A percentile compares a stretch with the other conserved stretches of the same genome.
Evolutionary conservation across 2,113 vertebrate species (phyloP).

Genomic region (Danionella cerebrum): DNA sequence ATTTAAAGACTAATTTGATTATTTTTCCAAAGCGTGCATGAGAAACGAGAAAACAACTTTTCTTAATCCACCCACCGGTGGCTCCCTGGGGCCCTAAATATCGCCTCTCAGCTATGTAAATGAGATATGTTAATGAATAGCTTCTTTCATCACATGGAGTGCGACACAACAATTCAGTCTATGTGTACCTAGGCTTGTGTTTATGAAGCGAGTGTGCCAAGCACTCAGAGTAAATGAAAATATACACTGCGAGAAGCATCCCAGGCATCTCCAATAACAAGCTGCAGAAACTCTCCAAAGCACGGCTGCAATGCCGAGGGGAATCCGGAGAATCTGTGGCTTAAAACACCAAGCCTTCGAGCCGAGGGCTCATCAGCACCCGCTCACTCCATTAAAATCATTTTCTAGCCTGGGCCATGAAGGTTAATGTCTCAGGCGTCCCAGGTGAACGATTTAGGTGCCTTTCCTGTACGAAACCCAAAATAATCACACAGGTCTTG

Average conservation of each 20-base stretch:
- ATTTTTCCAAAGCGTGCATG: no score
- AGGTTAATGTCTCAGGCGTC: constrained; percentile 33
- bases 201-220: constrained; percentile 80
- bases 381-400: constrained; percentile 41
- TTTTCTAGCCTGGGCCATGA: constrained; percentile 49
- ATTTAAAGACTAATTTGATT: no score
- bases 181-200: constrained; percentile 84
- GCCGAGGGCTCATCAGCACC: constrained; percentile 32
- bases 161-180: constrained; percentile 69
- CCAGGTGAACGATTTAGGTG: not conserved
- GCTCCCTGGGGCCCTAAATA: constrained; percentile 14
- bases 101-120: constrained; percentile 55
- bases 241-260: constrained; percentile 79
- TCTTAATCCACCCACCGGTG: not conserved
- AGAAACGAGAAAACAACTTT: not conserved
- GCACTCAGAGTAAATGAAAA: constrained; percentile 94
- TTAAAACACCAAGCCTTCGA: constrained; percentile 59
- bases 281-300: constrained; percentile 82
- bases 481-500: constrained; percentile 25
- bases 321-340: constrained; percentile 90
- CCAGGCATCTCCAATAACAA: constrained; percentile 89
- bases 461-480: constrained; percentile 23
- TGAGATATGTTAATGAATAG: constrained; percentile 80
- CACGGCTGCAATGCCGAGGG: constrained; percentile 81
- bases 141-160: constrained; percentile 74